Conservation (phyloP, 2,888 invertebrate species). For the Meandrusa payeni region DNA sequence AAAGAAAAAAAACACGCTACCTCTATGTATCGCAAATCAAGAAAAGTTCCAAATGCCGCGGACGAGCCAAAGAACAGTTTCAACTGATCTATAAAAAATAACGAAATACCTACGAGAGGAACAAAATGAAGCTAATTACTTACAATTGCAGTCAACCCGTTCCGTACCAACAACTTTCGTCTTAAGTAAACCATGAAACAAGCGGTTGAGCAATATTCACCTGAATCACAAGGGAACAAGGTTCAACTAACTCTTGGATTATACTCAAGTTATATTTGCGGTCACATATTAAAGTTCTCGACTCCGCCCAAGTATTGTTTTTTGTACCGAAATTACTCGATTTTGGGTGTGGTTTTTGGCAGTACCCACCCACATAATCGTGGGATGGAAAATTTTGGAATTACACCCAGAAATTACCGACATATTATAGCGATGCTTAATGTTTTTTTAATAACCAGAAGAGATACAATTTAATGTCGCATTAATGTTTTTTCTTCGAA, state of each 20-base stretch:
- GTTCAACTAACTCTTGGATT: slow-evolving; percentile 3
- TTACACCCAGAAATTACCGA: slow-evolving; percentile 24
- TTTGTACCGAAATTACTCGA: slow-evolving; percentile 26
- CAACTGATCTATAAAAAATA: slow-evolving; percentile 37
- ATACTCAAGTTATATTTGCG: slow-evolving; percentile 8
- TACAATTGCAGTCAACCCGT: slow-evolving; percentile 35
- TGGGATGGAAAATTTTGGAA: slow-evolving; percentile 23
- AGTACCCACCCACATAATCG: slow-evolving; percentile 24
- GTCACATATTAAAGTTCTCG: slow-evolving; percentile 26
- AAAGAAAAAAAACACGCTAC: no score
- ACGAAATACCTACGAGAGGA: slow-evolving; percentile 40
- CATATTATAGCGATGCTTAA: slow-evolving; percentile 20
- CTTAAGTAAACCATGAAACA: slow-evolving; percentile 13
- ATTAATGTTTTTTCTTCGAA: slow-evolving; percentile 12
- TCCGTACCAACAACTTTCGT: slow-evolving; percentile 10
- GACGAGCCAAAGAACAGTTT: slow-evolving; percentile 16
- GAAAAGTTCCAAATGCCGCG: slow-evolving; percentile 19
- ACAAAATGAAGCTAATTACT: slow-evolving; percentile 52
- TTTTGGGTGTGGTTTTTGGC: slow-evolving; percentile 26
- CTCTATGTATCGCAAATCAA: slow-evolving; percentile 14
- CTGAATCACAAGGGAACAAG: neutral
- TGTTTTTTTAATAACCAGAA: slow-evolving; percentile 24
- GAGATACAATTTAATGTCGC: slow-evolving; percentile 21
- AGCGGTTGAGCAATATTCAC: neutral
- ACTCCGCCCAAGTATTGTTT: slow-evolving; percentile 28